Evolutionary conservation across 2,113 vertebrate species (phyloP).

Genomic region (crab-eating macaque (Macaca fascicularis)): T2T-MFA8v1.1 NC_088375.1:206567001-206567500

Average conservation of each 20-base stretch:
- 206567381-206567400: background rate
- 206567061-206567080: background rate
- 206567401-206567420: background rate
- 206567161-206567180: background rate
- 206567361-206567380: background rate
- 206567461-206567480: too few relatives aligned
- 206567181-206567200: background rate
- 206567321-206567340: background rate
- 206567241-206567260: background rate
- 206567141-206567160: background rate
- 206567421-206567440: too few relatives aligned
- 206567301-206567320: background rate
- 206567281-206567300: background rate
- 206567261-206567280: background rate
- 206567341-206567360: background rate
- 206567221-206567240: background rate
- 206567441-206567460: too few relatives aligned
- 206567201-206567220: background rate
- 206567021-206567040: too few relatives aligned
- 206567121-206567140: background rate
- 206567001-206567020: background rate
- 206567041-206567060: too few relatives aligned
- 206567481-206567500: too few relatives aligned
- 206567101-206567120: background rate
- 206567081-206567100: background rate